Evolutionary conservation across 2,888 invertebrate species (phyloP), one percentile per base, ranked within the genome.

Genomic region (Eupithecia subumbrata): DNA sequence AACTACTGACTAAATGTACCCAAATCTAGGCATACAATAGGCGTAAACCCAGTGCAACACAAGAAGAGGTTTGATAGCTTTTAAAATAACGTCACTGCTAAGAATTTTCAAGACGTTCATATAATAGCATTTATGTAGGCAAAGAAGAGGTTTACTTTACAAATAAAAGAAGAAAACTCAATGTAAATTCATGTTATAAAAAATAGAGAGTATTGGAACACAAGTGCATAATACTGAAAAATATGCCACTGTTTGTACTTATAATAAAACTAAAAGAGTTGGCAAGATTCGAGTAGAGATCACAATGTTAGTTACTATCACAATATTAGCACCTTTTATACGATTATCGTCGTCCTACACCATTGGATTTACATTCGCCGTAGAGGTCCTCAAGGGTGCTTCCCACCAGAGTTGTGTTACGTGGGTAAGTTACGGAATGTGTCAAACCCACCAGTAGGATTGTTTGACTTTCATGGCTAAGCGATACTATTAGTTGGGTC

Each of bases 221-320:
- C 87, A 86, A 83, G 81, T 84, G 81, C 81, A 79, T 78, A 84
- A 86, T 82, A 83, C 84, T 81, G 82, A 83, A 78, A 77, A 82
- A 85, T 85, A 87, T 86, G 83, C 84, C 84, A 86, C 85, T 76
- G 74, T 87, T 89, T 90, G 87, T 89, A 89, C 89, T 89, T 81
- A 76, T 72, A 78, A 77, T 71, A 82, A 52, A 74, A 78, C 75
- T 79, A 79, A 76, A 67, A 77, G 72, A 73, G 76, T 82, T 80
- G 92, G 92, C 91, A 92, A 91, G 92, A 89, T 79, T 83, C 78
- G 82, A 71, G 73, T 72, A 83, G 89, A 91, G 90, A 91, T 91
- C 89, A 90, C 89, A 89, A 85, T 78, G 82, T 84, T 86, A 89
- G 88, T 88, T 89, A 89, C 88, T 86, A 80, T 75, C 64, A 80